Percentiles rank a stretch among this genome's conserved stretches.
Evolutionary conservation across 2,888 invertebrate genomes (phyloP).

Genomic region (Camponotus fellah): DNA sequence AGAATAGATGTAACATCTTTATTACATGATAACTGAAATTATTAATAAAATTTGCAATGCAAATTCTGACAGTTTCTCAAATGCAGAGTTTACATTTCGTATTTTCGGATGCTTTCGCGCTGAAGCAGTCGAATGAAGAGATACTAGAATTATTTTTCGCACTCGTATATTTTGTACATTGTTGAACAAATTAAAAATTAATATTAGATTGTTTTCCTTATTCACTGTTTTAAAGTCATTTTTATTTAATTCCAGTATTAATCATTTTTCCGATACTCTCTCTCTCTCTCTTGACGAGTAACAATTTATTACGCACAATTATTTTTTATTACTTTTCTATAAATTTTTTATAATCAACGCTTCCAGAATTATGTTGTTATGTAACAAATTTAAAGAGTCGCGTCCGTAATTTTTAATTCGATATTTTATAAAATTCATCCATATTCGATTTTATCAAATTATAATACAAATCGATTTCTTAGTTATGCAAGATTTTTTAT

Average conservation of each 20-base stretch:
- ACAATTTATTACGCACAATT: neutral
- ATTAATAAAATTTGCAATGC: neutral
- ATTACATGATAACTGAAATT: slow-evolving; percentile 1
- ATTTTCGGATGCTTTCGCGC: neutral
- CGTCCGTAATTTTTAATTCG: neutral
- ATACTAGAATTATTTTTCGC: neutral
- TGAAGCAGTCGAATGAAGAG: neutral
- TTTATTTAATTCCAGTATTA: neutral
- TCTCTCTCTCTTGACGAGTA: neutral
- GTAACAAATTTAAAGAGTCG: neutral
- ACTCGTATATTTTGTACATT: neutral
- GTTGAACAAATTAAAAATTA: neutral
- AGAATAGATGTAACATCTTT: slow-evolving; percentile 26
- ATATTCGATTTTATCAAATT: neutral
- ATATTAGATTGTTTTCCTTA: neutral
- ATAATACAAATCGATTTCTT: slow-evolving; percentile 6
- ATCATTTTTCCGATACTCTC: neutral
- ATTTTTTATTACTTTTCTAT: neutral
- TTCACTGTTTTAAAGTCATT: neutral
- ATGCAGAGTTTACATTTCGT: neutral
- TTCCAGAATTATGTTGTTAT: neutral
- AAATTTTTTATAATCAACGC: neutral
- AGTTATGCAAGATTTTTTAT: neutral
- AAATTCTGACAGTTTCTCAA: slow-evolving; percentile 4
- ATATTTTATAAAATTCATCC: neutral